A percentile compares a stretch with the other conserved stretches of the same genome.
Conservation (phyloP, 2,113 vertebrate genomes). For the Probosciger aterrimus region DNA sequence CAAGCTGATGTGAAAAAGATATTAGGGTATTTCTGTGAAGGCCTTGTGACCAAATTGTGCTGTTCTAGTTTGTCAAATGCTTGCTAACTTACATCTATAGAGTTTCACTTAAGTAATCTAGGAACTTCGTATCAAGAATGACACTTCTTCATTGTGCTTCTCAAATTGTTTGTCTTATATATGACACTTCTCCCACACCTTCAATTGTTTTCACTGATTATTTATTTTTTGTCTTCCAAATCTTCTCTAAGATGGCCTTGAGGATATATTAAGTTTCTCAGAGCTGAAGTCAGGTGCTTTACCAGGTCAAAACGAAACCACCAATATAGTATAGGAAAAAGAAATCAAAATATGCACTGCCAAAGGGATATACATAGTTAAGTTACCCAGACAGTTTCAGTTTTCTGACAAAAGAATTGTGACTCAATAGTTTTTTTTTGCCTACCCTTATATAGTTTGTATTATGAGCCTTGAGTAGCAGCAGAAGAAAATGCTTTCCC, state of each 20-base stretch:
- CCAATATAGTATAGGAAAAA: not conserved
- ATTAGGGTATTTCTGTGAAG: not conserved
- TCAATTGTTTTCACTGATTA: not conserved
- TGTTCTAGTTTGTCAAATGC: not conserved
- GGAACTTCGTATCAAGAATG: not conserved
- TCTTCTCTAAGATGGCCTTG: not conserved
- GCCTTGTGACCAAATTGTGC: not conserved
- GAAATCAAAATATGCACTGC: not conserved
- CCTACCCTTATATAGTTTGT: not conserved
- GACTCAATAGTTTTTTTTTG: not conserved
- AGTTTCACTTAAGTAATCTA: not conserved
- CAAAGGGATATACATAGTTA: not conserved
- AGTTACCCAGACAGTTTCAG: not conserved
- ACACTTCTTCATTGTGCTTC: not conserved
- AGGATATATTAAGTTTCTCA: not conserved
- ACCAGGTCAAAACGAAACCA: not conserved
- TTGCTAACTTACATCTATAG: not conserved
- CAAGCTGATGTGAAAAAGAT: not conserved
- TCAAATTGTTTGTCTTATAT: not conserved
- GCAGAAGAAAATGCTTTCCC: not conserved
- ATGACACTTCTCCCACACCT: not conserved
- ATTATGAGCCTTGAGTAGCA: not conserved
- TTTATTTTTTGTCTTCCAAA: not conserved
- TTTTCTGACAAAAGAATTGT: not conserved
- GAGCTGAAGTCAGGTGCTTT: not conserved